Conservation (phyloP, 2,113 vertebrate species). For the Neogale vison region DNA sequence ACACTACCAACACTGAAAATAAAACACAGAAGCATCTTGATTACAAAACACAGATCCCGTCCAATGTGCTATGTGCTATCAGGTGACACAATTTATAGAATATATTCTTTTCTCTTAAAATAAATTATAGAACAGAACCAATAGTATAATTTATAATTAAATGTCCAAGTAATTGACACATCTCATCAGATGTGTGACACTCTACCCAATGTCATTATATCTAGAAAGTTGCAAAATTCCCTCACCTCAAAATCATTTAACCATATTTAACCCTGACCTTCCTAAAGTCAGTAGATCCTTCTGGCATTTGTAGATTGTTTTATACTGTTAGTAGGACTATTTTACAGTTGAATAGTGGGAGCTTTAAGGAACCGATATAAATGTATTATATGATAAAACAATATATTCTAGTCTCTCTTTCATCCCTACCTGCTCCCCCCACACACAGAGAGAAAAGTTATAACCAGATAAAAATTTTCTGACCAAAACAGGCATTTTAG, state of each 20-base stretch:
- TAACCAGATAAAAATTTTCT: background rate
- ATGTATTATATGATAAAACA: background rate
- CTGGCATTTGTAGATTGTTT: background rate
- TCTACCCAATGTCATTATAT: background rate
- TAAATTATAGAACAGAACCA: background rate
- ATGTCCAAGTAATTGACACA: background rate
- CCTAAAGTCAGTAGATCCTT: background rate
- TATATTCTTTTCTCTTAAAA: background rate
- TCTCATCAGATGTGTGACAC: background rate
- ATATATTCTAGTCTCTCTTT: background rate
- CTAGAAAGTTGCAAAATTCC: background rate
- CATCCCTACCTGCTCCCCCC: accelerated
- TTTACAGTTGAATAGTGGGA: background rate
- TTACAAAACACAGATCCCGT: background rate
- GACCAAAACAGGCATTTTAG: background rate
- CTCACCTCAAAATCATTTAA: background rate
- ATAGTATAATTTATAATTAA: background rate
- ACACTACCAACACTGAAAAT: background rate
- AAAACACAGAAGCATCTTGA: background rate
- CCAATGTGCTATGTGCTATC: background rate
- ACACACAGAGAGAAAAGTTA: background rate
- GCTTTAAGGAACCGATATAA: background rate
- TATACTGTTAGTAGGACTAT: background rate
- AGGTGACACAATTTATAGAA: background rate
- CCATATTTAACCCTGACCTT: background rate